phyloP scores from a whole-genome alignment of 2,797 vertebrate species.

The Garrulus glandarius region DNA sequence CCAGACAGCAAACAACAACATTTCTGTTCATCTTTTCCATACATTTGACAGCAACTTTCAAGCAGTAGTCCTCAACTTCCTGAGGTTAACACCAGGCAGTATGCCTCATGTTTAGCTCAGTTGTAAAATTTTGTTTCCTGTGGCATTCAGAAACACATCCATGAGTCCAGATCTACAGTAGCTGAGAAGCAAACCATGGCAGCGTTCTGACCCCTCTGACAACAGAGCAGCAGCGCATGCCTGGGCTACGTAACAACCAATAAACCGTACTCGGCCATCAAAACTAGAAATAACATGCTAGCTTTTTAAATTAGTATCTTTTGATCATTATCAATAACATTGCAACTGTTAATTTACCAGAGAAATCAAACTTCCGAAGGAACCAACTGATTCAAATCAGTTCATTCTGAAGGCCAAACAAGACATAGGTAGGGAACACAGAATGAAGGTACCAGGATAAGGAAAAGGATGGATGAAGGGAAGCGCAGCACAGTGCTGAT shows the following conservation, averaged over 20 bases:
- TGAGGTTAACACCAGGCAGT: not conserved
- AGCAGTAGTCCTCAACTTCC: not conserved
- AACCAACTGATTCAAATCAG: not conserved
- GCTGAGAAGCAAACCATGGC: not conserved
- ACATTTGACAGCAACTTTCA: not conserved
- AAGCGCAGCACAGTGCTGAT: not conserved
- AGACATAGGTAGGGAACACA: not conserved
- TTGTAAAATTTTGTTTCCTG: not conserved
- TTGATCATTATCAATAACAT: not conserved
- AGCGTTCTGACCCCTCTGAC: not conserved
- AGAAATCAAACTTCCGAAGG: not conserved
- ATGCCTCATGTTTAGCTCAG: not conserved
- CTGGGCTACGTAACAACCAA: rapidly evolving
- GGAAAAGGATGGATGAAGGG: not conserved
- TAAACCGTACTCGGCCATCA: rapidly evolving
- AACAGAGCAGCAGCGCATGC: rapidly evolving
- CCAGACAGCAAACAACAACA: not conserved
- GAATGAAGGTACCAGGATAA: not conserved
- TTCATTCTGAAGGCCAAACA: not conserved
- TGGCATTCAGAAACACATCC: not conserved
- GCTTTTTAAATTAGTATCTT: not conserved
- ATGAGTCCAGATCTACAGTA: not conserved
- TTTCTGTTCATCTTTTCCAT: not conserved
- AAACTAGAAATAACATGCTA: not conserved
- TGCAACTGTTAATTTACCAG: not conserved